Percentiles rank a stretch among this genome's conserved stretches.
Conservation (phyloP, 2,797 vertebrate genomes). For the Sphaeramia orbicularis region DNA sequence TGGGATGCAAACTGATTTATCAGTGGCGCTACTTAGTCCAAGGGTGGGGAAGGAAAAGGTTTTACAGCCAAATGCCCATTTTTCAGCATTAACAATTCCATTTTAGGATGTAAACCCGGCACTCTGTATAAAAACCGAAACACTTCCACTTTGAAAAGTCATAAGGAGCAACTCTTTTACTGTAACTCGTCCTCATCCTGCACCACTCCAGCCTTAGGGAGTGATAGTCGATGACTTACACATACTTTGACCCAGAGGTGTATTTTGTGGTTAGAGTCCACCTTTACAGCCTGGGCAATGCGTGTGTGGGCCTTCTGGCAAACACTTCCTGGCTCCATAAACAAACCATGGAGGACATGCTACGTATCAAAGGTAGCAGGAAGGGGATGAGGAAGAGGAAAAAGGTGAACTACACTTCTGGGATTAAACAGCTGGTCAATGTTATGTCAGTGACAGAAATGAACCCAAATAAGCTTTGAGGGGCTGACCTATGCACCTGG, state of each 20-base stretch:
- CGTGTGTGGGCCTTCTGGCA: conserved; percentile 30
- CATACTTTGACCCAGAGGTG: conserved; percentile 27
- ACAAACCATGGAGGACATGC: conserved; percentile 51
- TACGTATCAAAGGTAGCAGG: conserved; percentile 40
- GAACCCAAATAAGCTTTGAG: conserved; percentile 22
- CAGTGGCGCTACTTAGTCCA: conserved; percentile 21
- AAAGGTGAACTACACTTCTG: conserved; percentile 43
- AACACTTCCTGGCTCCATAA: conserved; percentile 57
- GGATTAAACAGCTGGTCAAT: conserved; percentile 49
- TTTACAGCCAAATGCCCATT: neutral
- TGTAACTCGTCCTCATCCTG: conserved; percentile 8
- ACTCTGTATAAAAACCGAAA: too few species aligned
- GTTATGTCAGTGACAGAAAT: conserved; percentile 34
- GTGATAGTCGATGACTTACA: conserved; percentile 12
- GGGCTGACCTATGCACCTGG: conserved; percentile 13
- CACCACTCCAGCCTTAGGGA: conserved; percentile 8
- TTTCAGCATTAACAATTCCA: too few species aligned
- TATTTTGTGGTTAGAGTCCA: conserved; percentile 36
- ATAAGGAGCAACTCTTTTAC: conserved; percentile 2
- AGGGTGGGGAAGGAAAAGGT: neutral
- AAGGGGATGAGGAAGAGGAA: conserved; percentile 41
- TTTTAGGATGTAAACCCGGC: too few species aligned
- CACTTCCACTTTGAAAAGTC: too few species aligned
- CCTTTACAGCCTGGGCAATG: conserved; percentile 47
- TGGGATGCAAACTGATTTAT: conserved; percentile 29